These are phyloP conservation scores for Corbicula japonica DNA, from an alignment of 2,888 invertebrate genomes.

Conservation along the genomic window DNA sequence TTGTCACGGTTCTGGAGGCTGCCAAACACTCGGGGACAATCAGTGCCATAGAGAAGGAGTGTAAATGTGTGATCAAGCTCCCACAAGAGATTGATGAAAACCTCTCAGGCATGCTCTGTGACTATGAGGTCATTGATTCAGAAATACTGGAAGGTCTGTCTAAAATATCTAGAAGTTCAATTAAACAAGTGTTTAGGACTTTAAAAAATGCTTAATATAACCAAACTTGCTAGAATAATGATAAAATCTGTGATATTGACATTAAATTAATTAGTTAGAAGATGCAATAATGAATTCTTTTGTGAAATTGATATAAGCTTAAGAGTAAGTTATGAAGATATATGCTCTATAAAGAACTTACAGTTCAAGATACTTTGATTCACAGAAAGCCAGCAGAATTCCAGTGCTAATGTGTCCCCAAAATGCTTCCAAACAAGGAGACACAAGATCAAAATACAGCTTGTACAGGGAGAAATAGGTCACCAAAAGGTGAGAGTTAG, in stretches of 20 bases:
- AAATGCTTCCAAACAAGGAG: constrained; percentile 52
- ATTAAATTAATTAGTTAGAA: too few species aligned
- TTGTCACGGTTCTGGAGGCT: constrained; percentile 43
- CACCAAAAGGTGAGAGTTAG: constrained; percentile 45
- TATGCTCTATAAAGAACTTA: too few species aligned
- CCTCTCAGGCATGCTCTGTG: constrained; percentile 14
- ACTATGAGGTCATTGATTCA: constrained; percentile 47
- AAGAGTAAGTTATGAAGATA: too few species aligned
- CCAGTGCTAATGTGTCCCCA: constrained; percentile 28
- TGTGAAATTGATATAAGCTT: too few species aligned
- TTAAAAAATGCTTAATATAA: too few species aligned
- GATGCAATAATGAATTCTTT: too few species aligned
- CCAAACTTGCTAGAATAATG: too few species aligned
- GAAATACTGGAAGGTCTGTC: constrained; percentile 32
- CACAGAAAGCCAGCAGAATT: too few species aligned
- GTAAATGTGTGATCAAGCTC: constrained; percentile 59
- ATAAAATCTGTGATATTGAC: too few species aligned
- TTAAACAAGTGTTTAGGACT: too few species aligned
- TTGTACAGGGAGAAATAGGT: constrained; percentile 57
- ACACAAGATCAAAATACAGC: constrained; percentile 56
- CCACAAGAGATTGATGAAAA: constrained; percentile 52
- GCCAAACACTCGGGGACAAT: constrained; percentile 53
- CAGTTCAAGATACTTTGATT: too few species aligned
- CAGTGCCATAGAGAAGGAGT: constrained; percentile 52
- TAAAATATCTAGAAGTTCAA: too few species aligned